Conservation (phyloP, 2,113 vertebrate genomes). For the Propithecus coquereli region DNA sequence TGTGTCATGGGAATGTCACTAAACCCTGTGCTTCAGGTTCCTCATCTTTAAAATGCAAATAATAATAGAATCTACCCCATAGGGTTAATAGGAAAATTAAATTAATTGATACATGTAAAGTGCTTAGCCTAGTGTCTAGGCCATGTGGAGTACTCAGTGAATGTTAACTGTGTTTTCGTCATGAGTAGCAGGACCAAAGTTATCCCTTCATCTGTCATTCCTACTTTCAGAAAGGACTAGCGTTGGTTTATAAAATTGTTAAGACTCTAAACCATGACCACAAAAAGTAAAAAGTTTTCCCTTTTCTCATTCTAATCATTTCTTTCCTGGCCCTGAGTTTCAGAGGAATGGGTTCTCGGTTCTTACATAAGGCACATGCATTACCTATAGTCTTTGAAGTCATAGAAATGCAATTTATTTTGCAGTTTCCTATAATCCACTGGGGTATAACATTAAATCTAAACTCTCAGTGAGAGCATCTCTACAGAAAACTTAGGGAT, state of each 20-base stretch:
- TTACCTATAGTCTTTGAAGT: not conserved
- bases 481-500: not conserved
- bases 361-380: fast-evolving
- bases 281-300: not conserved
- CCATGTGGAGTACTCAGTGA: fast-evolving
- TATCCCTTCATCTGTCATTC: fast-evolving
- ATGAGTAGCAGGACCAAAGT: fast-evolving
- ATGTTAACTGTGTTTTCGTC: fast-evolving
- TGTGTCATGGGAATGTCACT: fast-evolving
- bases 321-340: not conserved
- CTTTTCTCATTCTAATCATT: not conserved
- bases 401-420: not conserved
- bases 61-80: fast-evolving
- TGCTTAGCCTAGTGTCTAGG: fast-evolving
- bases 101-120: fast-evolving
- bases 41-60: not conserved
- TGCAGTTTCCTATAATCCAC: not conserved
- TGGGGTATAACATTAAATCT: not conserved
- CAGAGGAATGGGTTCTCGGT: not conserved
- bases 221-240: not conserved
- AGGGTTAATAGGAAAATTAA: not conserved
- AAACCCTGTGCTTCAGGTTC: not conserved
- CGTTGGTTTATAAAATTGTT: no score
- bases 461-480: not conserved
- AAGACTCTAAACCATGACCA: not conserved